Evolutionary conservation across 2,888 invertebrate genomes (phyloP).

Genomic region (Abrostola triplasia): DNA sequence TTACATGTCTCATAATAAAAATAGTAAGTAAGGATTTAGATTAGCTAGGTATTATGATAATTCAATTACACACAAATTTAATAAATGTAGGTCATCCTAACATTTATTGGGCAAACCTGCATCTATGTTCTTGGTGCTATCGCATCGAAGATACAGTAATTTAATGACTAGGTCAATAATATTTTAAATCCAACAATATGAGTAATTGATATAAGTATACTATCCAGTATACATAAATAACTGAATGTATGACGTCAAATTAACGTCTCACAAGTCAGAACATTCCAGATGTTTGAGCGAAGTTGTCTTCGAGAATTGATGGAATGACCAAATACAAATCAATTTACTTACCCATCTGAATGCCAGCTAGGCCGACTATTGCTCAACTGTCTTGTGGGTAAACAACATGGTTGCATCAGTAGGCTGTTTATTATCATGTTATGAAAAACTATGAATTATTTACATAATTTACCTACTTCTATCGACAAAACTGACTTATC

Average conservation of each 20-base stretch:
- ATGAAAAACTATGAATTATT: conserved; percentile 27
- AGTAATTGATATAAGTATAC: no score
- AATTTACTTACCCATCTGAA: conserved; percentile 19
- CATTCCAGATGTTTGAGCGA: conserved; percentile 9
- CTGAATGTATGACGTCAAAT: no score
- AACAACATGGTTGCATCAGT: conserved; percentile 42
- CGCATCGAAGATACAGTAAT: no score
- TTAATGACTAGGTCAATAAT: no score
- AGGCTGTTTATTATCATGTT: conserved; percentile 38
- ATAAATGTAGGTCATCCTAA: no score
- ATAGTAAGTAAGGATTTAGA: not conserved
- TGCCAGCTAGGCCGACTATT: conserved; percentile 19
- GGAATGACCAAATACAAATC: conserved; percentile 11
- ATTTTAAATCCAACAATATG: no score
- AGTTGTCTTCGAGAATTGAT: conserved; percentile 2
- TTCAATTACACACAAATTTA: not conserved
- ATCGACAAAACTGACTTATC: no score
- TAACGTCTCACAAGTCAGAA: not conserved
- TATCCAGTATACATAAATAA: no score
- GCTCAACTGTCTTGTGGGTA: conserved; percentile 27
- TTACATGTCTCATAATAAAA: no score
- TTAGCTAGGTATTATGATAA: not conserved
- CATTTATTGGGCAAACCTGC: no score
- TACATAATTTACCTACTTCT: no score
- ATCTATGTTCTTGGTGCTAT: no score